phyloP scores from a whole-genome alignment of 2,888 invertebrate species.

The Pyrrhia umbra region DNA sequence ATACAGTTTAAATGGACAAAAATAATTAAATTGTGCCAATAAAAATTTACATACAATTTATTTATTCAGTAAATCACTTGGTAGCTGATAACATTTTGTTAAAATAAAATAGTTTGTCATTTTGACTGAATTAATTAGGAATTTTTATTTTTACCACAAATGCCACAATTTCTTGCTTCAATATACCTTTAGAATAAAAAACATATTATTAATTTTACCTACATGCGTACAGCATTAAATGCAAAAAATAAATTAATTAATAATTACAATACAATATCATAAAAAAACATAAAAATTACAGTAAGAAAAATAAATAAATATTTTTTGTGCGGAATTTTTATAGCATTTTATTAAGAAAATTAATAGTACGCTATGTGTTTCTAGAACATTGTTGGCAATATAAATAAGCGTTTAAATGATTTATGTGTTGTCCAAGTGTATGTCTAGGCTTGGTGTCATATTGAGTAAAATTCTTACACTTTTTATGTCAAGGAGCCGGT shows the following conservation, averaged over 20 bases:
- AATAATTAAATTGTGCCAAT: background rate
- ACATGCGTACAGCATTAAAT: too few species aligned
- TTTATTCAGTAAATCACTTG: background rate
- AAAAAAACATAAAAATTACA: too few species aligned
- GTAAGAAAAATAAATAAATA: background rate
- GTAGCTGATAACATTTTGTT: background rate
- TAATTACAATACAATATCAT: too few species aligned
- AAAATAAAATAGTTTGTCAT: too few species aligned
- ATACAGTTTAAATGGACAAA: background rate
- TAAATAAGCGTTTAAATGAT: conserved; percentile 42
- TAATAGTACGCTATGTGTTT: conserved; percentile 19
- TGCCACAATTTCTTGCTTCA: too few species aligned
- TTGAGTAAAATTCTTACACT: conserved; percentile 35
- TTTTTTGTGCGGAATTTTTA: conserved; percentile 4
- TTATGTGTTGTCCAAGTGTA: conserved; percentile 45
- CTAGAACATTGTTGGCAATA: conserved; percentile 21
- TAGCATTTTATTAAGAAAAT: conserved; percentile 13
- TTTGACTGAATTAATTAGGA: too few species aligned
- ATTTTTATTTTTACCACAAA: too few species aligned
- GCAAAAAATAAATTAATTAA: too few species aligned
- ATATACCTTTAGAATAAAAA: too few species aligned
- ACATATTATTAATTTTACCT: too few species aligned
- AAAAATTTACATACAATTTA: background rate
- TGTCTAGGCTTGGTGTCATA: conserved; percentile 44
- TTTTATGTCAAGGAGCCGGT: conserved; percentile 56